Base-by-base conservation (phyloP, 2,113 vertebrate species). In the Diphyllodes magnificus region DNA sequence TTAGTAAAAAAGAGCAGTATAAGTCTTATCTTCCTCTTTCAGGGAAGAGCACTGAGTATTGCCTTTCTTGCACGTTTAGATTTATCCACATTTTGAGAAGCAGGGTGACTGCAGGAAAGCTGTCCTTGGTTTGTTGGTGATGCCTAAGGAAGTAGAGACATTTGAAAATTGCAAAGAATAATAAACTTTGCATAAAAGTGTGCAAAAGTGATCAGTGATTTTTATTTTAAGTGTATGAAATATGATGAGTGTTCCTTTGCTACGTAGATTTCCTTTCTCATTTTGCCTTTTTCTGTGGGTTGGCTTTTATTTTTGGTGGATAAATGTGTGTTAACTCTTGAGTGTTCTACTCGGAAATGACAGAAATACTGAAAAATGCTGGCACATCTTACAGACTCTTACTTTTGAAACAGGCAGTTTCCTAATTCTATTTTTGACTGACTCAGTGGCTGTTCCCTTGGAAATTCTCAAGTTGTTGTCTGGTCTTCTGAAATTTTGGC, bases 371-470 rank as follows among this genome's bases (percentile, higher is more conserved):
- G 66, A 79, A 82, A 93, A 93, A 88, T 77, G 80, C 92, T 94
- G 80, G 72, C 8, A 16, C 42, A 35, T 88, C 71, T 78, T 70
- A 25, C 28, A 78, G 53, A 9, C 33, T 61, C 53, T 86, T 79
- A 78, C 77, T 89, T 78, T 81, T 91, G 64, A 93, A 96, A 83
- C 44, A 84, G 15, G 31, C 89, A 81, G 44, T 85, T 92, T 92
- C 75, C 90, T 93, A 49, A 56, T 73, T 96, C 94, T 97, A 95
- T 95, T 92, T 93, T 89, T 87, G 77, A 77, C 73, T 76, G 16
- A 45, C 70, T 96, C 75, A 47, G 87, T 96, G 93, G 68, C 90
- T 94, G 92, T 93, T 95, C 94, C 94, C 94, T 94, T 96, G 95
- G 93, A 96, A 93, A 90, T 96, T 56, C 64, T 84, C 21, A 63